Base-by-base conservation (phyloP, 2,888 invertebrate genomes). In the Drosophila anceps region DNA sequence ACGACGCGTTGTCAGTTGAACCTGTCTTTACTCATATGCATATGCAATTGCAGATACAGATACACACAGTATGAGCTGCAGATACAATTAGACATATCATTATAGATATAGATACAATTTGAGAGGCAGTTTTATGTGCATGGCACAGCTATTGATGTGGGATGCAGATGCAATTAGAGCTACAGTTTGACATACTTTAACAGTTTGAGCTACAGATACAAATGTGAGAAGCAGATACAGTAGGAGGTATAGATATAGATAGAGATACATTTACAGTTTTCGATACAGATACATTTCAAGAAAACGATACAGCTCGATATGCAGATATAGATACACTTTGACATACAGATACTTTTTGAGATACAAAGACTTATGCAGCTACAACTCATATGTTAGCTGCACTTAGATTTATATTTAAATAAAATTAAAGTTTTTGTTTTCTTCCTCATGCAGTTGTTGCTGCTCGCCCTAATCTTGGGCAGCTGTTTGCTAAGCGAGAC, bases 1-100 rank as follows among this genome's bases (percentile, higher is more conserved):
- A 81, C 65, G 60, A 24, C 48, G 48, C 75, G 71, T 39, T 82
- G 75, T 86, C 84, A 84, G 15, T 29, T 70, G 53, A 85, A 69
- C 81, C 70, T 53, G 72, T 76, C n/a, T n/a, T 81, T 62, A 64
- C 69, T 72, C 24, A 24, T 69, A 59, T 50, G 48, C 41, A 58
- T 50, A 57, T 50, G 31, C 53, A 53, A 13, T 7, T 20, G 18
- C 8, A 33, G 50, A 33, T 50, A 13, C 50, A 31, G 13, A 20
- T 7, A 15, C 15, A 15, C 15, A 27, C n/a, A 15, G 1, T 15
- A 27, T 27, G n/a, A 57, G 27, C 31, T 64, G 48, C 31, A 39
- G 41, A 41, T 48, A 15, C 33, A 43, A n/a, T 37, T 44, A 7
- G 27, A 46, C n/a, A 48, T 51, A 18, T 12, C 13, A 9, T 41